Percentiles rank a stretch among this genome's conserved stretches.
Evolutionary conservation across 2,113 vertebrate species (phyloP).

Genomic region (Polyodon spathula): DNA sequence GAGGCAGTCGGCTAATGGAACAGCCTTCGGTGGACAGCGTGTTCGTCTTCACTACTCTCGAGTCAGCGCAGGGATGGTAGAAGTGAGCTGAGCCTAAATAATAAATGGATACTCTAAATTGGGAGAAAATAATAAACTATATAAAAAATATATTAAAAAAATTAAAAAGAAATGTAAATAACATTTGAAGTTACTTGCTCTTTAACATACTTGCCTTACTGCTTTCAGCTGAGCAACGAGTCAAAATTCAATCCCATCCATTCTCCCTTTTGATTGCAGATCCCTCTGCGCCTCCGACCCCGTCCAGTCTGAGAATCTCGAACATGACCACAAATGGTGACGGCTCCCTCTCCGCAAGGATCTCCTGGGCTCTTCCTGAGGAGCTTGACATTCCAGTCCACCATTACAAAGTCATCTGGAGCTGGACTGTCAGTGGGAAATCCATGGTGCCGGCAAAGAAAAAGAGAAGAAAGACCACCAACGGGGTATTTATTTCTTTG

Average conservation of each 20-base stretch:
- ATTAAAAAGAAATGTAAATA: too few relatives aligned
- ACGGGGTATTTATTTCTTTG: constrained; percentile 59
- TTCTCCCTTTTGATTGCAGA: constrained; percentile 53
- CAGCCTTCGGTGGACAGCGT: too few relatives aligned
- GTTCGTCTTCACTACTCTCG: too few relatives aligned
- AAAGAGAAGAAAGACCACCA: constrained; percentile 78
- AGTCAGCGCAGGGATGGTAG: too few relatives aligned
- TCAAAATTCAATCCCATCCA: too few relatives aligned
- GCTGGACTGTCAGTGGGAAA: constrained; percentile 68
- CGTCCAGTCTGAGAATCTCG: constrained; percentile 60
- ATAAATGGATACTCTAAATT: too few relatives aligned
- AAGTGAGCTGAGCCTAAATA: too few relatives aligned
- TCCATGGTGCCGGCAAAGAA: constrained; percentile 74
- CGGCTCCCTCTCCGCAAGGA: constrained; percentile 55
- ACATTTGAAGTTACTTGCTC: too few relatives aligned
- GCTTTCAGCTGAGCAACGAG: not conserved
- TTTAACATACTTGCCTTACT: too few relatives aligned
- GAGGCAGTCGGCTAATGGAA: too few relatives aligned
- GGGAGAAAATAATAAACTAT: too few relatives aligned
- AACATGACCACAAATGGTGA: constrained; percentile 63
- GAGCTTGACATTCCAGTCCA: constrained; percentile 84
- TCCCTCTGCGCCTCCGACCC: constrained; percentile 73
- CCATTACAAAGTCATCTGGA: constrained; percentile 92
- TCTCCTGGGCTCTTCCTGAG: constrained; percentile 73
- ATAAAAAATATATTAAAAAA: too few relatives aligned